Base-by-base conservation (phyloP, 2,888 invertebrate genomes). In the Lissocephala sabroskyi region DNA sequence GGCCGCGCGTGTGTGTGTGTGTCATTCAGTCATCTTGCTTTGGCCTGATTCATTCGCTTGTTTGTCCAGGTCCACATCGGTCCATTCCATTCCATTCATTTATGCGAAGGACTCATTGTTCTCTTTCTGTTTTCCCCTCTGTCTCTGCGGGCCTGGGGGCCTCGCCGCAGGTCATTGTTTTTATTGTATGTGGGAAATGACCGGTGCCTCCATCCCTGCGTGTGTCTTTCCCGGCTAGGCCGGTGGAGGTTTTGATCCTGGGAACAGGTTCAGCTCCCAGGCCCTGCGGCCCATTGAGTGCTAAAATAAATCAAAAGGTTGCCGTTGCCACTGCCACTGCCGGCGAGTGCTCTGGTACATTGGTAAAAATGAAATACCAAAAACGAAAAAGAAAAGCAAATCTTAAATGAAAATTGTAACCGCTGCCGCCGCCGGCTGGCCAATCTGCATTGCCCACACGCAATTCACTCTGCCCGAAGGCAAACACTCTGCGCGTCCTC, bases 371-470 rank as follows among this genome's bases (percentile, higher is more conserved):
- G 48, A 44, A 35, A 48, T 46, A 42, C 35, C 44, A 39, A 39
- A 36, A 50, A 13, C 55, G 51, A 44, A 60, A 66, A 71, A 60
- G 73, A 70, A 41, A 71, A 60, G 73, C 78, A 41, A 78, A 70
- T 75, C 76, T 70, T 66, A 71, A 70, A 78, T 78, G 76, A 71
- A 71, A 70, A 70, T 63, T 71, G 78, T 77, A 74, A 54, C 75
- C 75, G 74, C 74, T 44, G 52, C 58, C 52, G 59, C 54, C 48
- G 28, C 40, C 59, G 49, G 52, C 46, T 44, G 49, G 46, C 62
- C 65, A 76, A 68, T 68, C 70, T 68, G 49, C 58, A 50, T 40
- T 23, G 54, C 46, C 41, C 55, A 52, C 68, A 56, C 10, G 14
- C 42, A 37, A 45, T 17, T 26, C 16, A 26, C 7, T 19, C 29